Conservation (phyloP, 2,888 invertebrate genomes). For the Sinelater perroti region DNA sequence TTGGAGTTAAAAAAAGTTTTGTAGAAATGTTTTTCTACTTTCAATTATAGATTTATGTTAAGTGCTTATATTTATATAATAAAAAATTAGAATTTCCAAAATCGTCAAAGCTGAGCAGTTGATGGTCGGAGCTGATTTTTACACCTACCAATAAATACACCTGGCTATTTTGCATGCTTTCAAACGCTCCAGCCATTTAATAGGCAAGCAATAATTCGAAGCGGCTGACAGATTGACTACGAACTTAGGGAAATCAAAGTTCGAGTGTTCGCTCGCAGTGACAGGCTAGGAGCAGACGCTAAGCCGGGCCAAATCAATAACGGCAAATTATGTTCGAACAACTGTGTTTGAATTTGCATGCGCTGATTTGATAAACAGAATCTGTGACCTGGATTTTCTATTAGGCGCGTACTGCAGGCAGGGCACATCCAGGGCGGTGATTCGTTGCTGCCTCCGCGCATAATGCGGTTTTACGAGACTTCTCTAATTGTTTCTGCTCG, state of each 20-base stretch:
- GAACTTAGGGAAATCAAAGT: slow-evolving; percentile 14
- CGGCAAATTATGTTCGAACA: slow-evolving; percentile 24
- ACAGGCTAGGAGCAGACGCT: slow-evolving; percentile 8
- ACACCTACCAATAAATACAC: no score
- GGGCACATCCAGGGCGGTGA: slow-evolving; percentile 14
- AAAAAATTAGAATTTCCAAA: no score
- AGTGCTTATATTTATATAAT: no score
- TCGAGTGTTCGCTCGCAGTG: slow-evolving; percentile 3
- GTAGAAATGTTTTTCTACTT: no score
- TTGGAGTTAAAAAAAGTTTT: no score
- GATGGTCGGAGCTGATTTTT: no score
- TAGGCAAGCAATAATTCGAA: no score
- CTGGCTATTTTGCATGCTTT: no score
- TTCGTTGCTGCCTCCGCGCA: slow-evolving; percentile 10
- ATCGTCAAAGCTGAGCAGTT: no score
- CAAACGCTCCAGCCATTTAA: no score
- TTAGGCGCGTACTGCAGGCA: slow-evolving; percentile 15
- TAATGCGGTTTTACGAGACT: neutral
- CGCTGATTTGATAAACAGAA: slow-evolving; percentile 34
- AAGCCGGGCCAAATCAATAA: slow-evolving; percentile 25
- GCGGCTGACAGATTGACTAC: no score
- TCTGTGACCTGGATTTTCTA: slow-evolving; percentile 34
- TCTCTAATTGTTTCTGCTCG: slow-evolving; percentile 19
- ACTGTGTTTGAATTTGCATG: slow-evolving; percentile 32
- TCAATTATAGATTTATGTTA: no score